Evolutionary conservation across 2,113 vertebrate genomes (phyloP).

Genomic region (Datnioides undecimradiatus): DNA sequence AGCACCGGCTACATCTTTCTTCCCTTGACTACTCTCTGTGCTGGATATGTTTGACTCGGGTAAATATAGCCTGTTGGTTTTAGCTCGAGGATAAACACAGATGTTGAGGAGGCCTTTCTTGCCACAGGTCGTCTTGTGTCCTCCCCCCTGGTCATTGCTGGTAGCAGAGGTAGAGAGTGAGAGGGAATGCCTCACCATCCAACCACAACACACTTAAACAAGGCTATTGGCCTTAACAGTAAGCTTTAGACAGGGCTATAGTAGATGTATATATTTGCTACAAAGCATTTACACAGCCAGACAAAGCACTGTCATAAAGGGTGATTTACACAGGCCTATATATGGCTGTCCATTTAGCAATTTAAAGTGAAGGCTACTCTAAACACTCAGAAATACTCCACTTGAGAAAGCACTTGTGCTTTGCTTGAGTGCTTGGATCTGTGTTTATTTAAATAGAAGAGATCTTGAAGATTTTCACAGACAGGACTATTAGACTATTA

Average conservation of each 20-base stretch:
- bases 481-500: not conserved
- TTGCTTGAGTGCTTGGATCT: constrained; percentile 7
- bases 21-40: constrained; percentile 47
- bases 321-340: constrained; percentile 46
- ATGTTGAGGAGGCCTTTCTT: constrained; percentile 82
- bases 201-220: constrained; percentile 65
- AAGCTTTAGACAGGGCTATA: constrained; percentile 46
- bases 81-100: constrained; percentile 85
- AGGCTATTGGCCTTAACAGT: constrained; percentile 45
- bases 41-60: constrained; percentile 77
- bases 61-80: constrained; percentile 88
- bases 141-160: constrained; percentile 62
- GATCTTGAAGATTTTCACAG: constrained; percentile 18
- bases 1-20: constrained; percentile 30
- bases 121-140: constrained; percentile 74
- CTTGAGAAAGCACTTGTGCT: constrained; percentile 4
- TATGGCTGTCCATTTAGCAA: constrained; percentile 19
- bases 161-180: constrained; percentile 49
- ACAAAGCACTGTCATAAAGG: constrained; percentile 47
- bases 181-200: constrained; percentile 31
- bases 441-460: constrained; percentile 8
- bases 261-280: constrained; percentile 16
- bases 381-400: constrained; percentile 22
- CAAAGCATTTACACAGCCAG: constrained; percentile 42
- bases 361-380: constrained; percentile 39